A percentile compares a stretch with the other conserved stretches of the same genome.
These are phyloP conservation scores for Leptinotarsa juncta DNA, from an alignment of 2,888 invertebrate genomes.

Conservation along the genomic window DNA sequence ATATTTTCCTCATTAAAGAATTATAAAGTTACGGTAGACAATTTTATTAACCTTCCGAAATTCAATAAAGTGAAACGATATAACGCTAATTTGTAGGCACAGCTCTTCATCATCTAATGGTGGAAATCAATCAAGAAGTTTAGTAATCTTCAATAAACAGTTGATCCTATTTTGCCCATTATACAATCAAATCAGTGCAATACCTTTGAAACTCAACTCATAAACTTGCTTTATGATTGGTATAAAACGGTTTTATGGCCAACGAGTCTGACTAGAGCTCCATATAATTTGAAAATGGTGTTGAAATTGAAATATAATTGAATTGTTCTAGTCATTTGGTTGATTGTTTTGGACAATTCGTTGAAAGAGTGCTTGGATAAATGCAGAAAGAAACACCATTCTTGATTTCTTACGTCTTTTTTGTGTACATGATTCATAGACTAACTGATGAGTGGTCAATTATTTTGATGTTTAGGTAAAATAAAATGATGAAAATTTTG, in stretches of 20 bases:
- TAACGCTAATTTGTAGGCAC: neutral
- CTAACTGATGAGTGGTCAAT: too few relatives aligned
- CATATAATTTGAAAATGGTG: neutral
- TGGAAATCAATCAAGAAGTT: constrained; percentile 8
- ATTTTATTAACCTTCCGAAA: neutral
- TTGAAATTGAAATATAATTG: neutral
- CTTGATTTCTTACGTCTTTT: too few relatives aligned
- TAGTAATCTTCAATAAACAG: neutral
- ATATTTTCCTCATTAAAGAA: too few relatives aligned
- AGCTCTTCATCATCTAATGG: neutral
- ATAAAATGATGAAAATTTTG: too few relatives aligned
- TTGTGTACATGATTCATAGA: too few relatives aligned
- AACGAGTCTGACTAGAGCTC: neutral
- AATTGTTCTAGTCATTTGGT: neutral
- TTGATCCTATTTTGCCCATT: neutral
- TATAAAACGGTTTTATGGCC: too few relatives aligned
- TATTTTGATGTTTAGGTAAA: too few relatives aligned
- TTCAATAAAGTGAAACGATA: constrained; percentile 1
- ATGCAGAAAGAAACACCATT: too few relatives aligned
- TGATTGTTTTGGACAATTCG: neutral
- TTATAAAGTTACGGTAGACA: neutral
- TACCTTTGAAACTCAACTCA: neutral
- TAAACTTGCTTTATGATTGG: neutral
- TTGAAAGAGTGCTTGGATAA: too few relatives aligned
- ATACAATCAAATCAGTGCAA: neutral